A percentile compares a stretch with the other conserved stretches of the same genome.
These are phyloP conservation scores for Platypus cylindrus DNA, from an alignment of 2,888 invertebrate species.

Conservation along the genomic window DNA sequence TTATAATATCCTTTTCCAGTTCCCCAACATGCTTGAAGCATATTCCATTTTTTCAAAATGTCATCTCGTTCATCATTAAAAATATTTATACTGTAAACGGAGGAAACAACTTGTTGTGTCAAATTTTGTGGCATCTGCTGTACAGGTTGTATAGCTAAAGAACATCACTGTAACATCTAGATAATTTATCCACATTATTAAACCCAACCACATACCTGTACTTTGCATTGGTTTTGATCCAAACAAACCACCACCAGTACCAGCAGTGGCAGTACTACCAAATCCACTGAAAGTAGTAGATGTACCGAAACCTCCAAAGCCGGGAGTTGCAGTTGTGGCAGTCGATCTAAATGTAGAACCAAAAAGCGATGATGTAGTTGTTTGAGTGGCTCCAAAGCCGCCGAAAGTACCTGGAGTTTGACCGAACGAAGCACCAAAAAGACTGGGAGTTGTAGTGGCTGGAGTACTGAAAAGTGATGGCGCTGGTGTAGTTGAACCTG, in stretches of 20 bases:
- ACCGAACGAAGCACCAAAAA: slow-evolving; percentile 32
- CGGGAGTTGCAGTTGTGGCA: slow-evolving; percentile 30
- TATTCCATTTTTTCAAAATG: slow-evolving; percentile 88
- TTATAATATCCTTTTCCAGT: slow-evolving; percentile 74
- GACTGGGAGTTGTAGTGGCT: slow-evolving; percentile 15
- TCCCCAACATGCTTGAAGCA: slow-evolving; percentile 83
- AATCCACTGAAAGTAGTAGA: slow-evolving; percentile 21
- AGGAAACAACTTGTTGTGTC: slow-evolving; percentile 37
- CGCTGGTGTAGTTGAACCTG: slow-evolving; percentile 3
- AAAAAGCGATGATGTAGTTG: slow-evolving; percentile 25
- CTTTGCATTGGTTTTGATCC: slow-evolving; percentile 37
- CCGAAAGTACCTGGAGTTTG: slow-evolving; percentile 25
- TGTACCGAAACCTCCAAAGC: slow-evolving; percentile 34
- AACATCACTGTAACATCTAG: background rate
- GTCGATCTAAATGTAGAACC: slow-evolving; percentile 31
- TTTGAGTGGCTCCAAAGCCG: slow-evolving; percentile 26
- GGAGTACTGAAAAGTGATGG: slow-evolving; percentile 13
- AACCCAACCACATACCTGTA: slow-evolving; percentile 18
- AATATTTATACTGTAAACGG: slow-evolving; percentile 43
- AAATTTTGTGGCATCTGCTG: slow-evolving; percentile 22
- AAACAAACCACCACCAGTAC: slow-evolving; percentile 23
- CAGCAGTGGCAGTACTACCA: slow-evolving; percentile 32
- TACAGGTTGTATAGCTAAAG: slow-evolving; percentile 15
- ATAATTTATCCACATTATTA: slow-evolving; percentile 4
- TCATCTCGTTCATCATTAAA: slow-evolving; percentile 94